Percentiles rank a stretch among this genome's conserved stretches.
Evolutionary conservation across 2,113 vertebrate genomes (phyloP).

Genomic region (Talpa occidentalis): DNA sequence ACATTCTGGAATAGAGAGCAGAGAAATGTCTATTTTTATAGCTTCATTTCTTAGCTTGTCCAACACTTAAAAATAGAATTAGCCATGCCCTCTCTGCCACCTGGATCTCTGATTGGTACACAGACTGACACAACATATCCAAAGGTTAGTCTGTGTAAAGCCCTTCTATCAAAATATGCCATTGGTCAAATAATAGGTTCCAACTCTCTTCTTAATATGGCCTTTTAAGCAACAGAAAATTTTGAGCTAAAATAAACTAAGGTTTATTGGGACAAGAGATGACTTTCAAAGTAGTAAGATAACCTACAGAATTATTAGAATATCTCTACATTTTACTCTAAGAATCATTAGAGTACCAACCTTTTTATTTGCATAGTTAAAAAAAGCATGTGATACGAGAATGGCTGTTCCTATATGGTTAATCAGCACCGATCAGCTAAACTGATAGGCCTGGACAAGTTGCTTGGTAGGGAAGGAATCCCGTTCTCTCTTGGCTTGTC

Average conservation of each 20-base stretch:
- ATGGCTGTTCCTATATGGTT: neutral
- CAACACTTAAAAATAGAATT: conserved; percentile 67
- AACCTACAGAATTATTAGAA: neutral
- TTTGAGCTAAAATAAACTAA: neutral
- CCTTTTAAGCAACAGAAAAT: conserved; percentile 45
- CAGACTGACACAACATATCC: neutral
- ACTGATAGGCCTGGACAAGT: neutral
- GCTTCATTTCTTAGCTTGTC: conserved; percentile 58
- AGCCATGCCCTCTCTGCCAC: neutral
- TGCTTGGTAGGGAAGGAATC: neutral
- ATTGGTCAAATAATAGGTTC: neutral
- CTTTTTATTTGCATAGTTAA: neutral
- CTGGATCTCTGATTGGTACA: neutral
- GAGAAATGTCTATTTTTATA: conserved; percentile 43
- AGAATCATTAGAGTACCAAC: neutral
- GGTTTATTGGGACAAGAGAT: neutral
- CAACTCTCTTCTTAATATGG: conserved; percentile 19
- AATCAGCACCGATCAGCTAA: neutral
- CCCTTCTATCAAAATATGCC: conserved; percentile 13
- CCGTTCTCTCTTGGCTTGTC: neutral
- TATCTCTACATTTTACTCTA: neutral
- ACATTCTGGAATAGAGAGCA: neutral
- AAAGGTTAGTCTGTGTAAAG: neutral
- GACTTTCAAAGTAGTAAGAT: neutral
- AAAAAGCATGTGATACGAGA: neutral